Percentiles rank a stretch among this genome's conserved stretches.
Evolutionary conservation across 2,797 vertebrate genomes (phyloP).

Genomic region (Allobates femoralis): DNA sequence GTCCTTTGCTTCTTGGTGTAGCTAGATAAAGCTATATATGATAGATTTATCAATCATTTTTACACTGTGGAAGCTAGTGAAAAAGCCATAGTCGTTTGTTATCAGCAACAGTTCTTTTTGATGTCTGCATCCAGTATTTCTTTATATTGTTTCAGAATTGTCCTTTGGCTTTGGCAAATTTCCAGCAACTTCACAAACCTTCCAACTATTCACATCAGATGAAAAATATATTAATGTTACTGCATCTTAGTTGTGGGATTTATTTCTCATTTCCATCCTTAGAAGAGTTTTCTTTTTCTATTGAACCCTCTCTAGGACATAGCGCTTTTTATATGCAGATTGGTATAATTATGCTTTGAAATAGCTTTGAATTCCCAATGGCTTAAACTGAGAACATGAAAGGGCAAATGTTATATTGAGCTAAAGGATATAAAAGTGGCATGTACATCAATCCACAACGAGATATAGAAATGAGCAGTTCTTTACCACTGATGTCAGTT

Average conservation of each 20-base stretch:
- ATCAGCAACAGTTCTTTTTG: constrained; percentile 32
- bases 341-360: constrained; percentile 80
- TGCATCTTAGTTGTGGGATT: constrained; percentile 75
- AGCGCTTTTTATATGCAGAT: constrained; percentile 82
- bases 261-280: constrained; percentile 76
- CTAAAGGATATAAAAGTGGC: constrained; percentile 74
- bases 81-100: constrained; percentile 11
- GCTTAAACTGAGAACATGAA: constrained; percentile 78
- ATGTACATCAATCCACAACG: constrained; percentile 72
- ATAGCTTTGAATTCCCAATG: constrained; percentile 77
- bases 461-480: constrained; percentile 71
- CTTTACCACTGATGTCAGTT: constrained; percentile 68
- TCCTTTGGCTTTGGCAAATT: constrained; percentile 69
- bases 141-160: constrained; percentile 46
- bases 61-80: too few species aligned
- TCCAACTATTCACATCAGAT: constrained; percentile 69
- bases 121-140: constrained; percentile 42
- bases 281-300: constrained; percentile 68
- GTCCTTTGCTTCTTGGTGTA: too few species aligned
- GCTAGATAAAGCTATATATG: too few species aligned
- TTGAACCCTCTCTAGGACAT: constrained; percentile 74
- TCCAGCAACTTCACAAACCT: constrained; percentile 66
- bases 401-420: constrained; percentile 76
- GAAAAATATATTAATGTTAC: constrained; percentile 73
- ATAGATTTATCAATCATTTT: too few species aligned